Conservation (phyloP, 2,113 vertebrate genomes). For the Cyanistes caeruleus region DNA sequence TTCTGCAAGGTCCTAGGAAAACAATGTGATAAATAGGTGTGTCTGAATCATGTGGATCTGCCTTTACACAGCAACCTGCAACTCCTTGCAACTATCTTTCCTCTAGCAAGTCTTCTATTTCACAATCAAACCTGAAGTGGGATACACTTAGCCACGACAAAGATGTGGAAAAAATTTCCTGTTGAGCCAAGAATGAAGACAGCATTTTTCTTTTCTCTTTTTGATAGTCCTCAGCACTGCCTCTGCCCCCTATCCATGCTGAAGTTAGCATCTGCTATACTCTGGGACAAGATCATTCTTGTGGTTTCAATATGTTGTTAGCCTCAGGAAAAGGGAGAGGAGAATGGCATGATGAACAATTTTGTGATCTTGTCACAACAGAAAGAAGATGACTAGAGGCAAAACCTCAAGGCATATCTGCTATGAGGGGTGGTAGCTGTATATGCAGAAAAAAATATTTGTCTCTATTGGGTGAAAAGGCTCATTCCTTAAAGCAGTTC, state of each 20-base stretch:
- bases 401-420: not conserved
- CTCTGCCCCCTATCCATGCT: not conserved
- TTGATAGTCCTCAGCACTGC: not conserved
- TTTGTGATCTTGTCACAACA: not conserved
- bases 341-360: not conserved
- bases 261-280: not conserved
- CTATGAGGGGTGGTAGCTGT: not conserved
- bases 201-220: not conserved
- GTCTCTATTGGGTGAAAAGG: not conserved
- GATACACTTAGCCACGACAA: not conserved
- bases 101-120: not conserved
- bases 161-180: not conserved
- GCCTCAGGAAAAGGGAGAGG: not conserved
- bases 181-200: not conserved
- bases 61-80: not conserved
- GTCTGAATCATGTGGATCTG: not conserved
- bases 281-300: not conserved
- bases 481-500: not conserved
- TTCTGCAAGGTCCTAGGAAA: not conserved
- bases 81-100: not conserved
- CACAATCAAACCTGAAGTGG: not conserved
- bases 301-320: not conserved
- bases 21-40: not conserved
- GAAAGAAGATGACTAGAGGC: not conserved
- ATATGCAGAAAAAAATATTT: not conserved